Evolutionary conservation across 2,888 invertebrate species (phyloP).

Genomic region (Orchesella flavescens): DNA sequence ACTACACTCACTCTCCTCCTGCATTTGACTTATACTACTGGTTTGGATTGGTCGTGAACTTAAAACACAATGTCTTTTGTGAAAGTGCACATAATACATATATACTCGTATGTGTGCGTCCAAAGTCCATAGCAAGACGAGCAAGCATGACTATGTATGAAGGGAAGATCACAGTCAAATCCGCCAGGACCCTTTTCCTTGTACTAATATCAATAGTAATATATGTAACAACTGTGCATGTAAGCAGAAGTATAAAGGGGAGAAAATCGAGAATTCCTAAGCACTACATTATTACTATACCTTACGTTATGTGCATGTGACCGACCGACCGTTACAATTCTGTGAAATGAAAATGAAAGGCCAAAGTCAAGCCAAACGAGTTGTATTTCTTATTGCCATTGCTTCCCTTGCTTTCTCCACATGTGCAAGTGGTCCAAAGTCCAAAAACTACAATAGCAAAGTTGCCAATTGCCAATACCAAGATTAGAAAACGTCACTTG

Average conservation of each 20-base stretch:
- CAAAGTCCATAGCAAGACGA: not conserved
- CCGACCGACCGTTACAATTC: not conserved
- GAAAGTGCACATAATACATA: no score
- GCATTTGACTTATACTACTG: not conserved
- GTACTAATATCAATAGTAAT: no score
- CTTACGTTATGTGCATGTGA: not conserved
- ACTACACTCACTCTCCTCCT: not conserved
- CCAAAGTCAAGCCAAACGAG: not conserved
- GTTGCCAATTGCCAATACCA: not conserved
- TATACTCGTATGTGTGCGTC: no score
- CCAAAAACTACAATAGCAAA: not conserved
- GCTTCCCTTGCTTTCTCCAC: not conserved
- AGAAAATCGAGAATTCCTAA: not conserved
- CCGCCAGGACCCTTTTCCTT: no score
- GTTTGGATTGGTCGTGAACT: no score
- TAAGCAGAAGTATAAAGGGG: not conserved
- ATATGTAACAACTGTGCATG: not conserved
- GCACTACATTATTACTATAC: not conserved
- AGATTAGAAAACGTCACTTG: constrained; percentile 20
- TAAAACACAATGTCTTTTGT: no score
- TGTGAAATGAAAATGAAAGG: constrained; percentile 1
- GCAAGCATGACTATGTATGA: not conserved
- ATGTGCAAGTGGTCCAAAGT: not conserved
- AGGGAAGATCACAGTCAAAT: not conserved
- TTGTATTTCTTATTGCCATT: not conserved